These are phyloP conservation scores for Catharus bicknelli DNA, from an alignment of 2,113 vertebrate species.

Conservation along the genomic window DNA sequence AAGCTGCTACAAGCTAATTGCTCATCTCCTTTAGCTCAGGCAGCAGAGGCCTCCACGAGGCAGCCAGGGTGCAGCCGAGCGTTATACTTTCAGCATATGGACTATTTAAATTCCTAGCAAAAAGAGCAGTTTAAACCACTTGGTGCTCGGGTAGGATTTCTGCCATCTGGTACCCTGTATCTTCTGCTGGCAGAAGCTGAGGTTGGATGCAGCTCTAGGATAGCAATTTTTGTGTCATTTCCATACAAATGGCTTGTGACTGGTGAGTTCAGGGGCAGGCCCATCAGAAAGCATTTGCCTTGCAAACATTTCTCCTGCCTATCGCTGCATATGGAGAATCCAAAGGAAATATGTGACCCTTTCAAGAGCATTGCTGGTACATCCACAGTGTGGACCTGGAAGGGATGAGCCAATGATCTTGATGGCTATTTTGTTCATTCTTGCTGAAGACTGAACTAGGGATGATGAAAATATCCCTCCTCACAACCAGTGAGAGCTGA, in stretches of 20 bases:
- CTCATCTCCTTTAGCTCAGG: background rate
- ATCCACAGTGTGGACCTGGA: background rate
- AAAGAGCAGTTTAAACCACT: slow-evolving; percentile 41
- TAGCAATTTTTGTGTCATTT: slow-evolving; percentile 20
- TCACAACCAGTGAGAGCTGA: background rate
- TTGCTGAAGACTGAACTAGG: background rate
- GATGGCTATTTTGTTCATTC: background rate
- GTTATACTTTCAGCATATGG: slow-evolving; percentile 23
- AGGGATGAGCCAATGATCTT: background rate
- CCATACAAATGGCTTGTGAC: slow-evolving; percentile 30
- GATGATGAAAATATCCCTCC: background rate
- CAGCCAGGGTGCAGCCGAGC: slow-evolving; percentile 19
- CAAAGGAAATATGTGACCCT: background rate
- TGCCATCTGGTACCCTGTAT: slow-evolving; percentile 35
- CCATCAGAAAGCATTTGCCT: background rate
- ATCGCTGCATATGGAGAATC: background rate
- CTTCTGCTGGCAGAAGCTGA: slow-evolving; percentile 39
- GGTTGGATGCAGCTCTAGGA: slow-evolving; percentile 17
- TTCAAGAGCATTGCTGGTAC: background rate
- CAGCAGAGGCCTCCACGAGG: background rate
- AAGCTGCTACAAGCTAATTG: background rate
- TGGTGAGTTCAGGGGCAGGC: background rate
- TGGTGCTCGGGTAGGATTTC: slow-evolving; percentile 28
- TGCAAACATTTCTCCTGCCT: background rate
- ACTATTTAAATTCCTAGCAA: slow-evolving; percentile 44